phyloP scores from a whole-genome alignment of 2,797 vertebrate species.

The Pseudocheirus occidentalis region DNA sequence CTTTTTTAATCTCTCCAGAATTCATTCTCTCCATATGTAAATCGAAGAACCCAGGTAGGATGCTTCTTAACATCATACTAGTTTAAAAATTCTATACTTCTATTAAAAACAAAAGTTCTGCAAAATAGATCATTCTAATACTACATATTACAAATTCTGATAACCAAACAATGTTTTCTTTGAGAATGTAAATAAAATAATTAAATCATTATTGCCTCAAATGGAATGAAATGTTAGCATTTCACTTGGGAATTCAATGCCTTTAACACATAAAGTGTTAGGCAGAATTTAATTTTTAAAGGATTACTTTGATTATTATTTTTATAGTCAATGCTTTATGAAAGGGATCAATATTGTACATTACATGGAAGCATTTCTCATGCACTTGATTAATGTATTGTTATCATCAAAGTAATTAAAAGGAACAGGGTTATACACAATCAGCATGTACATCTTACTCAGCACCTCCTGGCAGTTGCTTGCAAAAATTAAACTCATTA shows the following conservation, averaged over 20 bases:
- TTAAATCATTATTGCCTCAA: background rate
- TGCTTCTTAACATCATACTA: background rate
- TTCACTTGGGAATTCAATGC: background rate
- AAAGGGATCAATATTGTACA: slow-evolving; percentile 70
- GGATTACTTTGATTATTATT: slow-evolving; percentile 58
- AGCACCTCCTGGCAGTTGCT: slow-evolving; percentile 83
- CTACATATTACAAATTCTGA: background rate
- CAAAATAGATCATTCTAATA: background rate
- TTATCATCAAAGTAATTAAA: slow-evolving; percentile 85
- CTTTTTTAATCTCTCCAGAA: background rate
- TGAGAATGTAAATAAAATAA: background rate
- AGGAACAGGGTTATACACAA: slow-evolving; percentile 76
- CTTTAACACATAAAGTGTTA: slow-evolving; percentile 69
- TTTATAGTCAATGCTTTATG: slow-evolving; percentile 62
- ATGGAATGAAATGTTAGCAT: background rate
- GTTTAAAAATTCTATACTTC: background rate
- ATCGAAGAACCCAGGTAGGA: background rate
- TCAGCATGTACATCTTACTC: slow-evolving; percentile 83
- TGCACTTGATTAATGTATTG: slow-evolving; percentile 80
- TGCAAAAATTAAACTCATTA: slow-evolving; percentile 86
- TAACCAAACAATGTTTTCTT: background rate
- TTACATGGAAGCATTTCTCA: slow-evolving; percentile 67
- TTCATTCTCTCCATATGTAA: background rate
- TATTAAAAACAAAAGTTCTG: background rate
- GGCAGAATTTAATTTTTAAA: slow-evolving; percentile 72